Base-by-base conservation (phyloP, 2,888 invertebrate genomes). In the Phragmatobia fuliginosa region DNA sequence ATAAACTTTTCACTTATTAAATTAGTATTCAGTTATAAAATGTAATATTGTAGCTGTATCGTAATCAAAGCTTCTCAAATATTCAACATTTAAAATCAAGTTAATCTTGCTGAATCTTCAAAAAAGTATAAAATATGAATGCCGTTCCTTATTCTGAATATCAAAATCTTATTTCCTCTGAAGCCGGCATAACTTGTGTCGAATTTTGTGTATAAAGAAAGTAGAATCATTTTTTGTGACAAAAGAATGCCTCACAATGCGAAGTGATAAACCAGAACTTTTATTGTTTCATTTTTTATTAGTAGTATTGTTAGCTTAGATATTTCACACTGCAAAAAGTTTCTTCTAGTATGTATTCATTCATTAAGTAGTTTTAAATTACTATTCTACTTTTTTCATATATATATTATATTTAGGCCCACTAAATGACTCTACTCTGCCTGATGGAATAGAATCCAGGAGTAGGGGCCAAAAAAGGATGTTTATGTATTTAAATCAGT, bases 111-210 rank as follows among this genome's bases (percentile, higher is more conserved):
- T 11, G 45, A 41, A 64, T n/a, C 33, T 52, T 36, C 33, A 18
- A 52, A 66, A 28, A 62, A 11, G 21, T 45, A 62, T 62, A 75
- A 70, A 75, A 61, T 68, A 81, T 70, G 62, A 68, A 70, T 64
- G 36, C 56, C 59, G 7, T 10, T 49, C 49, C 49, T 11, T 31
- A n/a, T 64, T 64, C 62, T 58, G 7, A 65, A 33, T 59, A 25
- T 67, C 62, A 60, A 72, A 67, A 72, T 33, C 52, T 65, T 64
- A 64, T 38, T 71, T 52, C 68, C 33, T 66, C 5, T 33, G 70
- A 69, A 59, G 56, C 60, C 76, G 74, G 78, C 68, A 67, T 73
- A 73, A 71, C 71, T 78, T 78, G 81, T 78, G 66, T 78, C 28
- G 61, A 69, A 66, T 78, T 66, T 76, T 68, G 67, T 62, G 36